Base-by-base conservation (phyloP, 2,113 vertebrate species). In the Fulica atra region DNA sequence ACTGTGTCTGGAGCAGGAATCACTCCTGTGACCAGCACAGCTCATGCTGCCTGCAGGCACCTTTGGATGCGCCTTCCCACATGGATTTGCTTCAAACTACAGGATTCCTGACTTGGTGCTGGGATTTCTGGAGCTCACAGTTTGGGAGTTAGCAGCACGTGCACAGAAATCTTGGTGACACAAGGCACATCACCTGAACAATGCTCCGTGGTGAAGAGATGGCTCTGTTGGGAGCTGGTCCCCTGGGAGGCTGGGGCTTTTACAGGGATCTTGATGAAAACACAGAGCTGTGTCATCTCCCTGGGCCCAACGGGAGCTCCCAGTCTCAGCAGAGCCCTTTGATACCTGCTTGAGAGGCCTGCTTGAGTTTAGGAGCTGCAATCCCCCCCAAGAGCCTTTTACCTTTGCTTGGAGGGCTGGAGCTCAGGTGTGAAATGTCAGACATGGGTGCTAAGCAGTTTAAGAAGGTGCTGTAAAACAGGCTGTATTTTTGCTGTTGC, bases 381-480 rank as follows among this genome's bases (percentile, higher is more conserved):
- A 91, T 93, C 38, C 16, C 50, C 10, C 31, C 12, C 68, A 69
- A 69, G 65, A 81, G 48, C 46, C 35, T 95, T 84, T 81, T 81
- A 44, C 53, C 65, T 81, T 71, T 63, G 12, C 40, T 40, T 23
- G 44, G 21, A 82, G 81, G 40, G 38, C 61, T 90, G 71, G 38
- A 63, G 63, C 63, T 88, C 86, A 91, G 93, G 93, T 92, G 77
- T 92, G 92, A 93, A 91, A 93, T 86, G 82, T 94, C 93, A 86
- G 80, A 86, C 33, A 2, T 8, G 61, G 46, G 65, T 82, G 92
- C 59, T 29, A 92, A 91, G 65, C 80, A 42, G 12, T 89, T 78
- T 46, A 61, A 84, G 60, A 73, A 42, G 60, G 35, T 56, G 35
- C 1, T 84, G 86, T 88, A 88, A 96, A 91, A 61, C 31, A 60